phyloP scores from a whole-genome alignment of 2,113 vertebrate genomes.

The Xerus inauris region DNA sequence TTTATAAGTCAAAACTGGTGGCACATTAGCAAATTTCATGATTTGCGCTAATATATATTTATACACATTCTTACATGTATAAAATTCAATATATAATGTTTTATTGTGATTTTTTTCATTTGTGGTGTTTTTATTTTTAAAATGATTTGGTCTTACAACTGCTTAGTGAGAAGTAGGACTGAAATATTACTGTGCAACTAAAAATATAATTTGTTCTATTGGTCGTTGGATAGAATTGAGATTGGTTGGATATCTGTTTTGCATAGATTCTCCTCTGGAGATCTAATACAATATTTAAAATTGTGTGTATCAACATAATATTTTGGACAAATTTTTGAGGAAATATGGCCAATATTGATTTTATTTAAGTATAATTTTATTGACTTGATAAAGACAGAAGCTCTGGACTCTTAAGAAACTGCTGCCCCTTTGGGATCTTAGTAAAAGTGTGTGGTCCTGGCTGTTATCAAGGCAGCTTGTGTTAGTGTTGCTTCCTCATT shows the following conservation, averaged over 20 bases:
- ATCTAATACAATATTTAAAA: not conserved
- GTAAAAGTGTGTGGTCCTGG: not conserved
- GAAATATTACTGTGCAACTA: not conserved
- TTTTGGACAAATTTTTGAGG: not conserved
- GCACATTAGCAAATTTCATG: not conserved
- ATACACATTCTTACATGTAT: not conserved
- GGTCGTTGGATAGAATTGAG: not conserved
- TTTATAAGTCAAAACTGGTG: not conserved
- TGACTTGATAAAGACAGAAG: not conserved
- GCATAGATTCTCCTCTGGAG: not conserved
- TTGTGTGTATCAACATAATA: not conserved
- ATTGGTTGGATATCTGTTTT: not conserved
- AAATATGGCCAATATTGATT: not conserved
- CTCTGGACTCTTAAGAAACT: not conserved
- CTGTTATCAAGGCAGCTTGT: fast-evolving
- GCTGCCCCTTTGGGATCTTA: not conserved
- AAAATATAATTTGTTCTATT: not conserved
- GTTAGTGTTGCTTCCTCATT: not conserved
- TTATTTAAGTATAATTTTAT: not conserved
- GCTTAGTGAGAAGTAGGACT: not conserved
- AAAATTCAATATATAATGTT: not conserved
- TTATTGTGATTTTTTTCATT: not conserved
- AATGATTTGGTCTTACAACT: not conserved
- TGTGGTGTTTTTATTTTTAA: not conserved
- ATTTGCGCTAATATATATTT: not conserved